phyloP scores from a whole-genome alignment of 2,113 vertebrate species.

The Tinamus guttatus region DNA sequence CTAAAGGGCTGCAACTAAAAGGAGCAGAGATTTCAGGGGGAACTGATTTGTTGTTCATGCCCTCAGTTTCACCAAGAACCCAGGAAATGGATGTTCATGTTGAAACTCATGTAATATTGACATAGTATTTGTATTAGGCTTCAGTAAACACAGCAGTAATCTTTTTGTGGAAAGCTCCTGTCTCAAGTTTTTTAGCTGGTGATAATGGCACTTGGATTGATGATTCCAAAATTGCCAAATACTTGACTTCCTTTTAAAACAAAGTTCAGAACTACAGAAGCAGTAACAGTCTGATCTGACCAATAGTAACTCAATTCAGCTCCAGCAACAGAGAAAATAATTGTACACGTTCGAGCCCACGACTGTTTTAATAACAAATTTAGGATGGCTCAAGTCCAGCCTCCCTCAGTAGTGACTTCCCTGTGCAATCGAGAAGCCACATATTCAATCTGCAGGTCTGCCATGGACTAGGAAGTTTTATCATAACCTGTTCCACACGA shows the following conservation, averaged over 20 bases:
- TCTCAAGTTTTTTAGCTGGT: constrained; percentile 9
- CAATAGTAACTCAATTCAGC: not conserved
- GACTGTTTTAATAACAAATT: constrained; percentile 36
- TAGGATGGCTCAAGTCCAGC: constrained; percentile 14
- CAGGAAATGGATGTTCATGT: not conserved
- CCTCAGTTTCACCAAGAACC: not conserved
- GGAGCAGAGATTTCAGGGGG: not conserved
- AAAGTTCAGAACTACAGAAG: not conserved
- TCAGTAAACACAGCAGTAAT: not conserved
- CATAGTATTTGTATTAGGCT: not conserved
- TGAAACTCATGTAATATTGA: not conserved
- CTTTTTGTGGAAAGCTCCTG: not conserved
- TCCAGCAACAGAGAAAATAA: constrained; percentile 2
- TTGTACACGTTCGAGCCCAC: not conserved
- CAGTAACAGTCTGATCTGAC: not conserved
- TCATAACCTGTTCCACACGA: constrained; percentile 31
- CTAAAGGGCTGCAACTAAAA: not conserved
- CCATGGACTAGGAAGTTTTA: constrained; percentile 43
- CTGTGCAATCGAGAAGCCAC: not conserved
- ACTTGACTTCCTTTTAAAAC: not conserved
- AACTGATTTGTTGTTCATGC: not conserved
- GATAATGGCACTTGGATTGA: not conserved
- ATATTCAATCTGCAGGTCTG: constrained; percentile 70
- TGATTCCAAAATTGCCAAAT: not conserved
- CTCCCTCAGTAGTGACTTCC: not conserved